Evolutionary conservation across 2,797 vertebrate genomes (phyloP).

Genomic region (Eidolon dupreanum): DNA sequence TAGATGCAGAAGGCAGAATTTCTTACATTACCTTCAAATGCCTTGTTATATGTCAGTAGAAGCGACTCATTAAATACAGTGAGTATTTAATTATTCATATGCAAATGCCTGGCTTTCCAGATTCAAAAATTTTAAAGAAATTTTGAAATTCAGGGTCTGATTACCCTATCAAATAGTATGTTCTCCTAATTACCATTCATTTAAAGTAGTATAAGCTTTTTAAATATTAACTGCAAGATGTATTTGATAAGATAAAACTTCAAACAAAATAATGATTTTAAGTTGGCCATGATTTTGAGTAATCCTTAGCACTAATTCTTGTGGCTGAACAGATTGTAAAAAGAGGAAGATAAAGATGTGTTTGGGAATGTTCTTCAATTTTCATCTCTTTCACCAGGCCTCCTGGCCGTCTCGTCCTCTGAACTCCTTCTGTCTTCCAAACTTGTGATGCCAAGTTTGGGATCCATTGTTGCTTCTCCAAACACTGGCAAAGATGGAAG

Average conservation of each 20-base stretch:
- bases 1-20: slow-evolving; percentile 3
- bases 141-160: slow-evolving; percentile 7
- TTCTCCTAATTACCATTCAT: not conserved
- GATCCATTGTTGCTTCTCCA: not conserved
- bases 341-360: not conserved
- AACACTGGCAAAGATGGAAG: not conserved
- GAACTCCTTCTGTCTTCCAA: not conserved
- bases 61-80: not conserved
- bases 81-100: not conserved
- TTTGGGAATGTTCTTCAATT: not conserved
- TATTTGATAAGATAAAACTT: not conserved
- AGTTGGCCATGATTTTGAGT: not conserved
- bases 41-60: not conserved
- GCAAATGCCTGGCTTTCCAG: slow-evolving; percentile 20
- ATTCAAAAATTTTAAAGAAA: slow-evolving; percentile 1
- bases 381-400: not conserved
- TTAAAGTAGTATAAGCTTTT: not conserved
- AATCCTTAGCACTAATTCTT: not conserved
- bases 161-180: not conserved
- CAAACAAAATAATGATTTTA: slow-evolving; percentile 24
- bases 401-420: not conserved
- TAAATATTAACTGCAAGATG: slow-evolving; percentile 21
- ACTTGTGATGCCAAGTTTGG: not conserved
- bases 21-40: not conserved
- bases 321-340: not conserved